Conservation (phyloP, 2,797 vertebrate genomes). For the Acanthornis magna region DNA sequence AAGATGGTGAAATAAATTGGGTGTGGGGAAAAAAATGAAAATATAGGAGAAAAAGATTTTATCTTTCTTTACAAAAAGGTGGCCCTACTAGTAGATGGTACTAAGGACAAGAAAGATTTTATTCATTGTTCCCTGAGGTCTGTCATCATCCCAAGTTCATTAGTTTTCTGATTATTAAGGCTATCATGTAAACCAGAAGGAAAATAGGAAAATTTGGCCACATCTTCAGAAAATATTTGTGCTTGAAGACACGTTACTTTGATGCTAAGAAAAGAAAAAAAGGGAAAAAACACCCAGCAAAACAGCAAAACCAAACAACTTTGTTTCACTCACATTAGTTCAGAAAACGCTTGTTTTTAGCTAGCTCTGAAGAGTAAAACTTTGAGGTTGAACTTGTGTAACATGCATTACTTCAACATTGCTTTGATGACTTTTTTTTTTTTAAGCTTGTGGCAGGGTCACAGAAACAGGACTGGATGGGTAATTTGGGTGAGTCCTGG, state of each 20-base stretch:
- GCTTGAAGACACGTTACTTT: neutral
- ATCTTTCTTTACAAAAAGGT: neutral
- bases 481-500: neutral
- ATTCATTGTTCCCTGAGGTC: neutral
- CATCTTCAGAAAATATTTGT: neutral
- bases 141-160: neutral
- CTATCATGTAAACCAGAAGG: neutral
- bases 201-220: neutral
- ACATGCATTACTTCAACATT: neutral
- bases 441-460: neutral
- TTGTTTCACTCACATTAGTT: neutral
- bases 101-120: neutral
- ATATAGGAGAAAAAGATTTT: neutral
- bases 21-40: neutral
- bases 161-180: neutral
- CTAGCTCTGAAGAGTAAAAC: neutral
- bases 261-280: neutral
- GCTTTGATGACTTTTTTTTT: neutral
- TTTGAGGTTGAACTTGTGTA: neutral
- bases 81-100: neutral
- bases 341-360: neutral
- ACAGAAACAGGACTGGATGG: neutral
- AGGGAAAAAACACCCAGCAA: fast-evolving
- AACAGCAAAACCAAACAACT: neutral
- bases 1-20: neutral